Evolutionary conservation across 2,797 vertebrate species (phyloP).

Genomic region (Ctenochaetus hawaiiensis): DNA sequence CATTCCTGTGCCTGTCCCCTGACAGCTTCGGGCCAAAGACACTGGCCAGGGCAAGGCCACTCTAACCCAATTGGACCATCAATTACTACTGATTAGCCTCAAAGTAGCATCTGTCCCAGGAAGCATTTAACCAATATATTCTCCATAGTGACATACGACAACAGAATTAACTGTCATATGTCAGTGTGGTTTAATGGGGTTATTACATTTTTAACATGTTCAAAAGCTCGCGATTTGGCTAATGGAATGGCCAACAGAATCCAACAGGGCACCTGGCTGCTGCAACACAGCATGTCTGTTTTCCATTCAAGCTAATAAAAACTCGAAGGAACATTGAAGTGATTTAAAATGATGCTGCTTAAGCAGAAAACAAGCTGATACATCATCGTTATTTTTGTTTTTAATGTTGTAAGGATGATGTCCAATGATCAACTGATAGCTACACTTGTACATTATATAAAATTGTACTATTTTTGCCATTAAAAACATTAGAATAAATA

Average conservation of each 20-base stretch:
- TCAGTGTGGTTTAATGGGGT: constrained; percentile 81
- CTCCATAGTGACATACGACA: constrained; percentile 79
- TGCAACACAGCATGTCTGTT: constrained; percentile 24
- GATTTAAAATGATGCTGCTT: neutral
- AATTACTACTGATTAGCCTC: constrained; percentile 87
- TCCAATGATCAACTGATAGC: neutral
- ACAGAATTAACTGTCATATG: constrained; percentile 84
- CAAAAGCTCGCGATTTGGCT: constrained; percentile 75
- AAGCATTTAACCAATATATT: constrained; percentile 87
- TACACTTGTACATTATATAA: neutral
- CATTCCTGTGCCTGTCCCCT: constrained; percentile 41
- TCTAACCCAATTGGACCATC: constrained; percentile 85
- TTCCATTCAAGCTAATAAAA: constrained; percentile 30
- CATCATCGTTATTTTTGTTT: neutral
- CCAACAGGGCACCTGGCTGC: constrained; percentile 70
- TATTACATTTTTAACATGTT: constrained; percentile 85
- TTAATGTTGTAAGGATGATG: neutral
- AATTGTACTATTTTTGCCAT: neutral
- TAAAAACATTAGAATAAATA: neutral
- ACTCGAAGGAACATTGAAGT: constrained; percentile 7
- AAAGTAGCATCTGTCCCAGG: constrained; percentile 87
- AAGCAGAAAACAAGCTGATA: neutral
- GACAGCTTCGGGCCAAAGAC: constrained; percentile 75
- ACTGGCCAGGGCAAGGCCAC: constrained; percentile 77
- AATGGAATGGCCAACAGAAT: constrained; percentile 71